Percentiles rank a stretch among this genome's conserved stretches.
Conservation (phyloP, 1,140 invertebrate genomes). For the Calliphora vicina region DNA sequence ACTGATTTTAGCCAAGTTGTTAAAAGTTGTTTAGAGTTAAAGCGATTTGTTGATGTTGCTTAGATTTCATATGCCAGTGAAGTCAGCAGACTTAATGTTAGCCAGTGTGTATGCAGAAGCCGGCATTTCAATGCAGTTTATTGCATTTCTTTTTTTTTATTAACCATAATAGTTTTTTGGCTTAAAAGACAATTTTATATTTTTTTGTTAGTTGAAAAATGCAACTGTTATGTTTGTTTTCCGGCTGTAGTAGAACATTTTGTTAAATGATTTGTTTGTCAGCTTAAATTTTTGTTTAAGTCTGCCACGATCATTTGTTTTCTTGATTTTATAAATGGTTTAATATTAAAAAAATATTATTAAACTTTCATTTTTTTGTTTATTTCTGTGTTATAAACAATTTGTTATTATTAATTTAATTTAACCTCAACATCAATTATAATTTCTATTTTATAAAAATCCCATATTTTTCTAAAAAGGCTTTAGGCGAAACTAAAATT, state of each 20-base stretch:
- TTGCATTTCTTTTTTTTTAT: too few relatives aligned
- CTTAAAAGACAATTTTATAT: neutral
- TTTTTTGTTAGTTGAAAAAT: neutral
- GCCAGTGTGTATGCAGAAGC: neutral
- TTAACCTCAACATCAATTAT: neutral
- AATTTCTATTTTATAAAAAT: neutral
- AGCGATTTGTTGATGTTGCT: neutral
- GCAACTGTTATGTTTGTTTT: neutral
- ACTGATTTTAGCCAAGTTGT: neutral
- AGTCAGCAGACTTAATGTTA: too few relatives aligned
- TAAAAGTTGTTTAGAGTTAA: neutral
- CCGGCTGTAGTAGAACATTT: neutral
- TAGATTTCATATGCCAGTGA: neutral
- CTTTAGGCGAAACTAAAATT: neutral
- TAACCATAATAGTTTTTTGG: neutral
- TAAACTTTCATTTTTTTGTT: neutral
- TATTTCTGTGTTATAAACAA: neutral
- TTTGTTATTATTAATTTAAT: neutral
- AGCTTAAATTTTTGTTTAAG: neutral
- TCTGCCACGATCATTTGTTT: neutral
- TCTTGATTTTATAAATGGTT: neutral
- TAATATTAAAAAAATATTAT: neutral
- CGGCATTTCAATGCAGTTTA: neutral
- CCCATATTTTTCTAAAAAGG: neutral
- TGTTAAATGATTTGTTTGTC: neutral